Evolutionary conservation across 2,888 invertebrate species (phyloP), one percentile per base, ranked within the genome.

Genomic region (Podotricha telesiphe): DNA sequence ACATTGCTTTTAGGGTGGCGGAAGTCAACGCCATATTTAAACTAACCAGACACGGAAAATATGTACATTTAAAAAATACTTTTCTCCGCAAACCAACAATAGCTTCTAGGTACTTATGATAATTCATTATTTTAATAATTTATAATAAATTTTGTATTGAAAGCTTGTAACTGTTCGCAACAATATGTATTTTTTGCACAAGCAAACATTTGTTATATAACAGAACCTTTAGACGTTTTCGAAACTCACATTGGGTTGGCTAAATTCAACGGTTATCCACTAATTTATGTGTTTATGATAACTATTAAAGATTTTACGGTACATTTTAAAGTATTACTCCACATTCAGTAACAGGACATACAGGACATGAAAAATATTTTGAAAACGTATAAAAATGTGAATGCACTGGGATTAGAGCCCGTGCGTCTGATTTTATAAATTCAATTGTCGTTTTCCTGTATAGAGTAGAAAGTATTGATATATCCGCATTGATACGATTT

Each of bases 221-320:
- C 2, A 45, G 22, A 42, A 45, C 45, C 59, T 59, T 59, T 59
- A 28, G 22, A 34, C 37, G 15, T 45, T 59, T 45, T 28, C 59
- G 45, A 59, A 59, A 59, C 10, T 45, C 42, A 42, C 42, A 45
- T 20, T 20, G 17, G 1, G 5, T 10, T n/a, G 22, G 20, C 11
- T 42, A 19, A 4, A 17, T 20, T 42, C 15, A 59, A 45, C 5
- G 15, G 45, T 45, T 42, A 59, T 59, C 45, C 45, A 17, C 11
- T n/a, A 45, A 45, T 28, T 59, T 45, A 59, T 59, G 45, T 20
- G n/a, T 45, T 22, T 17, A 59, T 28, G n/a, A 59, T 28, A 59
- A 45, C 45, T 22, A 45, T 59, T 45, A 59, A 59, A 59, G 22
- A 45, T 28, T 59, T 59, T 59, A 11, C 59, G 45, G 22, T 28